Conservation (phyloP, 2,888 invertebrate genomes). For the Balanococcus diminutus region DNA sequence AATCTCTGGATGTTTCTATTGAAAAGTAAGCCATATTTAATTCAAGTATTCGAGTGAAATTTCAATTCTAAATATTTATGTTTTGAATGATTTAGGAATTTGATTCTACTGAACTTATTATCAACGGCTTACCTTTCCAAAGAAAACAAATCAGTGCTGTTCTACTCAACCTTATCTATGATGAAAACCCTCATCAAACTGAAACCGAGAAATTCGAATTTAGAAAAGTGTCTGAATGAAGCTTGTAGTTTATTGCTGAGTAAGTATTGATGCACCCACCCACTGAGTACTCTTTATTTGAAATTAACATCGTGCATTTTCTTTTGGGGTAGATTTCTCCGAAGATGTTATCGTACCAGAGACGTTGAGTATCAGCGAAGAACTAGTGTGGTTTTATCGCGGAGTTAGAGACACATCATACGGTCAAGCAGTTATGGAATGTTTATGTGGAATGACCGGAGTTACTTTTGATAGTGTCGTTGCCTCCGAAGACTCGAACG, state of each 20-base stretch:
- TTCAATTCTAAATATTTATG: not conserved
- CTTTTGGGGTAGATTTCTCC: not conserved
- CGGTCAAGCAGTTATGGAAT: not conserved
- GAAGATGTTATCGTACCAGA: not conserved
- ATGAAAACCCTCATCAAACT: constrained; percentile 42
- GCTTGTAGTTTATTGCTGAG: not conserved
- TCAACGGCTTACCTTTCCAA: not conserved
- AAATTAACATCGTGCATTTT: not conserved
- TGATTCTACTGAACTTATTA: not conserved
- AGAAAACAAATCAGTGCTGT: constrained; percentile 38
- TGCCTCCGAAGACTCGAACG: not conserved
- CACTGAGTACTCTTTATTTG: no score
- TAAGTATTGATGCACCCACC: not conserved
- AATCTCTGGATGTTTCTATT: not conserved
- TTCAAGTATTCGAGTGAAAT: not conserved
- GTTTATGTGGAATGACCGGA: constrained; percentile 1
- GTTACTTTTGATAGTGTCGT: constrained; percentile 16
- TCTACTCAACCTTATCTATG: not conserved
- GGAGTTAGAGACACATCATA: not conserved
- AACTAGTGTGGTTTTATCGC: constrained; percentile 31
- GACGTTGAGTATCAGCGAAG: not conserved
- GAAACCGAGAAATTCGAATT: not conserved
- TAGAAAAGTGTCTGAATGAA: not conserved
- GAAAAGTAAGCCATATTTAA: not conserved
- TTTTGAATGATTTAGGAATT: not conserved